phyloP scores from a whole-genome alignment of 2,797 vertebrate species.

The Mus caroli region DNA sequence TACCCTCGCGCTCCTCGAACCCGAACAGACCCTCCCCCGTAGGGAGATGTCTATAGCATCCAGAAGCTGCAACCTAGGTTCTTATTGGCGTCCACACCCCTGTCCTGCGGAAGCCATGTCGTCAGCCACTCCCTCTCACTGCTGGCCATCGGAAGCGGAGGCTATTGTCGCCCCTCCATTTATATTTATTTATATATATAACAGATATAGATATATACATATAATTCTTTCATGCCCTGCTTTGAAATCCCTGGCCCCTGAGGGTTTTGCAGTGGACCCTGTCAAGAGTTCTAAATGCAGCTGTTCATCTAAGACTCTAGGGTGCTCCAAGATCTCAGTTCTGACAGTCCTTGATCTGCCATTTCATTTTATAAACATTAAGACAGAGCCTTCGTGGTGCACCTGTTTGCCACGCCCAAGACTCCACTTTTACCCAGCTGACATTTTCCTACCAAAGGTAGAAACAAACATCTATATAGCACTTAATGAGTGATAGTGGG shows the following conservation, averaged over 20 bases:
- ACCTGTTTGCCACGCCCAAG: background rate
- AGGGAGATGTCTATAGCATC: background rate
- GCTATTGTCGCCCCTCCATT: background rate
- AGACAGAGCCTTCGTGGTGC: background rate
- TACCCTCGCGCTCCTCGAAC: background rate
- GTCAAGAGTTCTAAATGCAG: background rate
- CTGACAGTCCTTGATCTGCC: background rate
- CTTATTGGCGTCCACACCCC: background rate
- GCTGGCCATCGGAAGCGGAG: background rate
- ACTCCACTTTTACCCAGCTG: background rate
- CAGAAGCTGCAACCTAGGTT: background rate
- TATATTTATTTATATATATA: too few relatives aligned
- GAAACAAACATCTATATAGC: fast-evolving
- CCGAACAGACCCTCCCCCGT: background rate
- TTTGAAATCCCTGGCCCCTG: too few relatives aligned
- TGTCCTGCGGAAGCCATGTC: background rate
- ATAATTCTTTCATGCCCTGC: background rate
- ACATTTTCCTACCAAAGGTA: background rate
- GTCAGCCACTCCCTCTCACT: background rate
- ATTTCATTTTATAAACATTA: background rate
- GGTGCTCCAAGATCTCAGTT: background rate
- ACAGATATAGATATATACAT: too few relatives aligned
- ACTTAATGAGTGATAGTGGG: too few relatives aligned
- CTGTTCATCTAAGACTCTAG: background rate
- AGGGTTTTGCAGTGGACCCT: background rate